phyloP scores from a whole-genome alignment of 2,797 vertebrate genomes.

The Thunnus albacares region DNA sequence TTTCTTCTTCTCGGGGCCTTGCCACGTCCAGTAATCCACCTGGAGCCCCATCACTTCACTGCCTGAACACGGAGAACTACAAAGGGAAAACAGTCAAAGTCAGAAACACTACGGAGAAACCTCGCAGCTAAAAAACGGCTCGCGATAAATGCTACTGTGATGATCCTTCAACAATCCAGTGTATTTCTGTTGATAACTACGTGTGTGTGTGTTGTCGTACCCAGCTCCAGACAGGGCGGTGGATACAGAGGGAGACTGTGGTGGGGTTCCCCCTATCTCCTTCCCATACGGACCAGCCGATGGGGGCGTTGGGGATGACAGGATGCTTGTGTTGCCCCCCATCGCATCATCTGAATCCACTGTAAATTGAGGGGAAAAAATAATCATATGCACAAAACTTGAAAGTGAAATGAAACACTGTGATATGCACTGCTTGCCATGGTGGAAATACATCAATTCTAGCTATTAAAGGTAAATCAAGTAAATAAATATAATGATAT shows the following conservation, averaged over 20 bases:
- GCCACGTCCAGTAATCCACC: conserved; percentile 90
- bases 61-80: conserved; percentile 84
- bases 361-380: conserved; percentile 53
- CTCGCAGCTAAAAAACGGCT: too few species aligned
- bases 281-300: conserved; percentile 82
- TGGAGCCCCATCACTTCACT: conserved; percentile 89
- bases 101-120: background rate
- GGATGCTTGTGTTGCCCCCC: conserved; percentile 84
- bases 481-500: background rate
- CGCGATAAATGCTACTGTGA: background rate
- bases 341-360: conserved; percentile 93
- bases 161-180: too few species aligned
- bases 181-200: background rate
- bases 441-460: background rate
- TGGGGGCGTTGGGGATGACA: conserved; percentile 84
- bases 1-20: conserved; percentile 84
- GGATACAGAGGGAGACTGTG: conserved; percentile 88
- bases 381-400: conserved; percentile 2
- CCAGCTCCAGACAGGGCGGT: conserved; percentile 86
- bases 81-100: background rate
- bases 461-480: background rate
- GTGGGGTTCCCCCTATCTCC: conserved; percentile 86
- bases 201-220: conserved; percentile 66
- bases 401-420: background rate
- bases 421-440: too few species aligned